These are phyloP conservation scores for Drosophila testacea DNA, from an alignment of 2,888 invertebrate genomes.

Conservation along the genomic window DNA sequence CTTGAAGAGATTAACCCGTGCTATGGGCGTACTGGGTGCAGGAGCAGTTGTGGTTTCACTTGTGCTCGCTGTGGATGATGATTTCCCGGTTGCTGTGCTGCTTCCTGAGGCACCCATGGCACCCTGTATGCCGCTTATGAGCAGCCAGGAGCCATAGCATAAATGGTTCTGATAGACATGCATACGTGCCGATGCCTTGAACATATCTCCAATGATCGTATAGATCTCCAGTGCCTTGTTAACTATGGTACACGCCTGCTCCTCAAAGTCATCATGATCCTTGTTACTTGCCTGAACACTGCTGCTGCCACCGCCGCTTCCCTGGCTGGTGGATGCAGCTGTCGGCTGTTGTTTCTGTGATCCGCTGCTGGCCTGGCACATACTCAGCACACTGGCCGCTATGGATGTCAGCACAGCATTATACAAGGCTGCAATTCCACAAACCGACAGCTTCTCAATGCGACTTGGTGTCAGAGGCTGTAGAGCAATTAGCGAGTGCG, in stretches of 20 bases:
- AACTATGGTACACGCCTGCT: slow-evolving; percentile 92
- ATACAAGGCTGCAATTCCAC: slow-evolving; percentile 94
- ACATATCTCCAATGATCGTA: slow-evolving; percentile 91
- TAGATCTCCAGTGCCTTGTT: slow-evolving; percentile 95
- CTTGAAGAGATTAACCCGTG: slow-evolving; percentile 89
- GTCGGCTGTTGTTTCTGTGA: slow-evolving; percentile 84
- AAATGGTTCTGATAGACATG: slow-evolving; percentile 95
- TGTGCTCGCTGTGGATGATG: slow-evolving; percentile 72
- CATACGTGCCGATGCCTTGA: slow-evolving; percentile 93
- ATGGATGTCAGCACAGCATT: slow-evolving; percentile 91
- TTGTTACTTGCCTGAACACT: slow-evolving; percentile 41
- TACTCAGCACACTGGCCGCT: slow-evolving; percentile 87
- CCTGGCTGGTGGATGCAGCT: slow-evolving; percentile 63
- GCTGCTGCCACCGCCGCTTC: slow-evolving; percentile 45
- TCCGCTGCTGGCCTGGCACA: slow-evolving; percentile 86
- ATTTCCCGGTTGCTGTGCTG: slow-evolving; percentile 85
- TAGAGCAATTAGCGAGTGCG: slow-evolving; percentile 93
- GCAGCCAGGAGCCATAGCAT: slow-evolving; percentile 94
- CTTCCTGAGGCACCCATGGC: slow-evolving; percentile 90
- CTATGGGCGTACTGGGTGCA: slow-evolving; percentile 84
- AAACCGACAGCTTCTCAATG: slow-evolving; percentile 91
- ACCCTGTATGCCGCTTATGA: slow-evolving; percentile 94
- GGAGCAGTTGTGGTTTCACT: slow-evolving; percentile 84
- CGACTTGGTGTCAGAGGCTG: slow-evolving; percentile 95
- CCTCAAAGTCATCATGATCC: slow-evolving; percentile 92